Conservation (phyloP, 2,888 invertebrate genomes). For the Chrysolina americana region DNA sequence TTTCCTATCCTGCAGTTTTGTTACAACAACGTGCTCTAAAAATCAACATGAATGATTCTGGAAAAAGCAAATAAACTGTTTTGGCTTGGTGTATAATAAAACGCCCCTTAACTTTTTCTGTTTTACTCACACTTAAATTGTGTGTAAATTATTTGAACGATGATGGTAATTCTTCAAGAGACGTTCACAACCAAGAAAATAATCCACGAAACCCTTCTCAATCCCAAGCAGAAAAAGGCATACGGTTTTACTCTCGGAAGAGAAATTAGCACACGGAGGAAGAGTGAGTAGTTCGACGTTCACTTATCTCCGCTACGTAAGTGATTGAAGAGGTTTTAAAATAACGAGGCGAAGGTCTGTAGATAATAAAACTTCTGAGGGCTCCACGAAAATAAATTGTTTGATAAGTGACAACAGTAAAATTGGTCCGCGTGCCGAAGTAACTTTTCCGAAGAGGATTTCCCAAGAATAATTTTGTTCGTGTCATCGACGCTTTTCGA, state of each 20-base stretch:
- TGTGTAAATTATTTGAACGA: no score
- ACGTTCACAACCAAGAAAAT: no score
- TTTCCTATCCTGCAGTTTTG: no score
- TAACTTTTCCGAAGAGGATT: constrained; percentile 35
- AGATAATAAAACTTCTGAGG: constrained; percentile 46
- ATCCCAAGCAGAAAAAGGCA: not conserved
- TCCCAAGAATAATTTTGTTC: constrained; percentile 25
- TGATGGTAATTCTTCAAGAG: no score
- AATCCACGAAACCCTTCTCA: not conserved
- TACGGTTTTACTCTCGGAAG: not conserved
- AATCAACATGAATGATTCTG: no score
- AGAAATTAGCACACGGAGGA: not conserved
- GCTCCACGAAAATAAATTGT: constrained; percentile 45
- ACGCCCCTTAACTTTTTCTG: no score
- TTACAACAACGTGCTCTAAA: no score
- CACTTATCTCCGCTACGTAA: constrained; percentile 31
- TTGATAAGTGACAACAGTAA: constrained; percentile 38
- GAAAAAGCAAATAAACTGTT: no score
- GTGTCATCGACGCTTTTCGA: constrained; percentile 15
- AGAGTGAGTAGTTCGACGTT: constrained; percentile 33
- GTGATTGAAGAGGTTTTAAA: constrained; percentile 48
- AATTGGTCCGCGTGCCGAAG: constrained; percentile 33
- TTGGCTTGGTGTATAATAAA: no score
- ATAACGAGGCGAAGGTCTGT: constrained; percentile 45
- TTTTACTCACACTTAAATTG: no score